Conservation (phyloP, 2,797 vertebrate genomes). For the Holocentrus rufus region DNA sequence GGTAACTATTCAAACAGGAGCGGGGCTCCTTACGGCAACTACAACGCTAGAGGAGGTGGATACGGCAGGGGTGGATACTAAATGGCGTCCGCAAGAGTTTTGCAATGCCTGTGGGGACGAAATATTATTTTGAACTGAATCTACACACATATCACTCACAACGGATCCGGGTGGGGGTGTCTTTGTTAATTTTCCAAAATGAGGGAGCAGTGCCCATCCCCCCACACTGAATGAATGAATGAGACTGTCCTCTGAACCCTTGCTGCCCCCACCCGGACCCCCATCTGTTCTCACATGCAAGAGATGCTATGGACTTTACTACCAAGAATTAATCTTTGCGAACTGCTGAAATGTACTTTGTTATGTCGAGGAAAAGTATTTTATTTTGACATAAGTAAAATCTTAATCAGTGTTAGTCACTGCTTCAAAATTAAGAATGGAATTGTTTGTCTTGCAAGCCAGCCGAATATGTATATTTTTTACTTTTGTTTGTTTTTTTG, state of each 20-base stretch:
- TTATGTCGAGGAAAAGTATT: conserved; percentile 48
- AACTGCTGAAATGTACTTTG: conserved; percentile 69
- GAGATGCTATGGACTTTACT: conserved; percentile 75
- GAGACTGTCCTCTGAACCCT: conserved; percentile 61
- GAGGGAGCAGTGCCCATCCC: conserved; percentile 65
- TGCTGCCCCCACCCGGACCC: conserved; percentile 42
- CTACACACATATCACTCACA: conserved; percentile 48
- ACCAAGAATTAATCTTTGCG: conserved; percentile 67
- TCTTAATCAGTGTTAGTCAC: conserved; percentile 63
- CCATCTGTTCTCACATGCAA: conserved; percentile 70
- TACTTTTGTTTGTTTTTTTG: conserved; percentile 40
- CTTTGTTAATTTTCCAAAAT: conserved; percentile 46
- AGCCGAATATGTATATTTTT: conserved; percentile 68
- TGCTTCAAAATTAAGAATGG: conserved; percentile 64
- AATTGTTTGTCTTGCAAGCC: conserved; percentile 69
- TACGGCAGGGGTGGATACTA: conserved; percentile 77
- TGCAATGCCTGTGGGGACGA: conserved; percentile 61
- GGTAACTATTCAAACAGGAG: conserved; percentile 77
- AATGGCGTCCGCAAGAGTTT: conserved; percentile 54
- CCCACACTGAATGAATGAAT: conserved; percentile 74
- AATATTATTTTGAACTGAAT: conserved; percentile 72
- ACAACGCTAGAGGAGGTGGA: conserved; percentile 76
- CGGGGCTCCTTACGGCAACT: conserved; percentile 67
- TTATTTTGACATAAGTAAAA: conserved; percentile 67
- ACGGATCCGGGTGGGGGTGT: conserved; percentile 45